Evolutionary conservation across 2,888 invertebrate genomes (phyloP).

Genomic region (Drosophila recens): DNA sequence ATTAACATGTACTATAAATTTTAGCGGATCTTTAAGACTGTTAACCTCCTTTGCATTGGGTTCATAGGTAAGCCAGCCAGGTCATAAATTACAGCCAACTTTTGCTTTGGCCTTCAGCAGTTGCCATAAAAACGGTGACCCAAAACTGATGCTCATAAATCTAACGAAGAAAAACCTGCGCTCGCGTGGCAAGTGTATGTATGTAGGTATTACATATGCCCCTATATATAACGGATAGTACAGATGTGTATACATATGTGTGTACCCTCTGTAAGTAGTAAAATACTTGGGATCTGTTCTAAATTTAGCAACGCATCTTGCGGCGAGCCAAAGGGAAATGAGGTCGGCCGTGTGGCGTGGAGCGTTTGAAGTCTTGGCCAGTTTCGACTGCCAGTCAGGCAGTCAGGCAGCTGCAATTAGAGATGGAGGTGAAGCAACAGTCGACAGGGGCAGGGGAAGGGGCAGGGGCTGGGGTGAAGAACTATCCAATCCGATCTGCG

Average conservation of each 20-base stretch:
- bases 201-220: constrained; percentile 3
- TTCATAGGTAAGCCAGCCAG: constrained; percentile 27
- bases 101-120: constrained; percentile 70
- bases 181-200: constrained; percentile 43
- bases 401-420: constrained; percentile 71
- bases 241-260: neutral
- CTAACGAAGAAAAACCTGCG: constrained; percentile 52
- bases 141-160: constrained; percentile 64
- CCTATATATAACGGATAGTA: neutral
- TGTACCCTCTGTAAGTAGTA: constrained; percentile 37
- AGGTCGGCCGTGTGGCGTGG: constrained; percentile 57
- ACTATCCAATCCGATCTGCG: constrained; percentile 48
- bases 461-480: neutral
- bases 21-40: neutral
- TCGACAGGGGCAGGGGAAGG: neutral
- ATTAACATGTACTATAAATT: neutral
- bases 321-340: constrained; percentile 51
- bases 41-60: neutral
- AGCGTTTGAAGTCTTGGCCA: constrained; percentile 66
- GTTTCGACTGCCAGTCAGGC: constrained; percentile 16
- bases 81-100: constrained; percentile 74
- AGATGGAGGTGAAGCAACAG: constrained; percentile 46
- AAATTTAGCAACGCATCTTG: constrained; percentile 62
- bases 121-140: constrained; percentile 34
- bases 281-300: constrained; percentile 53